Percentiles rank a stretch among this genome's conserved stretches.
Evolutionary conservation across 2,113 vertebrate genomes (phyloP).

Genomic region (Corvus cornix): DNA sequence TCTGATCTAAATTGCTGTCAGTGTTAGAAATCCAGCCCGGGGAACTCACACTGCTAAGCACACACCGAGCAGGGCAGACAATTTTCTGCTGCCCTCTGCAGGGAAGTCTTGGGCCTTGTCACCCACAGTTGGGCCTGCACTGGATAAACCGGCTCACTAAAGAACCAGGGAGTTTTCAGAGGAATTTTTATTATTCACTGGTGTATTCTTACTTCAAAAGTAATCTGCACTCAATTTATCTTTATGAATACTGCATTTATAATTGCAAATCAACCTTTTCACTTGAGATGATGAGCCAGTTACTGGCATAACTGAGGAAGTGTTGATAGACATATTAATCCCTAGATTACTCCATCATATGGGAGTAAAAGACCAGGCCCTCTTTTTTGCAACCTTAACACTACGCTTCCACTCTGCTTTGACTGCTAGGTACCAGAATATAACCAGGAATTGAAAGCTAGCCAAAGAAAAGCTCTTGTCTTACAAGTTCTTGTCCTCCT

Average conservation of each 20-base stretch:
- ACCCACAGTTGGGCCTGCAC: neutral
- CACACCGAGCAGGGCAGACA: neutral
- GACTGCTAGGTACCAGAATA: neutral
- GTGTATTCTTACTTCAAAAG: neutral
- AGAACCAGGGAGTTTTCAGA: neutral
- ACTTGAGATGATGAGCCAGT: neutral
- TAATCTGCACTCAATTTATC: neutral
- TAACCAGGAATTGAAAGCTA: neutral
- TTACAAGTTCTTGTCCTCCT: neutral
- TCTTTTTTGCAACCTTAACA: neutral
- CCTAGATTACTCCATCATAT: neutral
- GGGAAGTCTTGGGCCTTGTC: neutral
- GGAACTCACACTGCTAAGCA: neutral
- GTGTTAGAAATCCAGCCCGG: neutral
- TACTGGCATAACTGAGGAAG: neutral
- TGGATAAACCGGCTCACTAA: neutral
- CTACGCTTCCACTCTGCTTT: neutral
- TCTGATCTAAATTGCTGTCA: neutral
- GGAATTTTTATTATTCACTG: neutral
- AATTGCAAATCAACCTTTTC: neutral
- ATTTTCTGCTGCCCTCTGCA: slow-evolving; percentile 54
- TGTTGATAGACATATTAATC: neutral
- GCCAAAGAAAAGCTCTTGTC: neutral
- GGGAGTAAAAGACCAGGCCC: neutral
- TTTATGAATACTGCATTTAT: neutral